A percentile compares a stretch with the other conserved stretches of the same genome.
Evolutionary conservation across 35 echinoderm and acorn worm species (phyloP).

Genomic region (Apostichopus japonicus): DNA sequence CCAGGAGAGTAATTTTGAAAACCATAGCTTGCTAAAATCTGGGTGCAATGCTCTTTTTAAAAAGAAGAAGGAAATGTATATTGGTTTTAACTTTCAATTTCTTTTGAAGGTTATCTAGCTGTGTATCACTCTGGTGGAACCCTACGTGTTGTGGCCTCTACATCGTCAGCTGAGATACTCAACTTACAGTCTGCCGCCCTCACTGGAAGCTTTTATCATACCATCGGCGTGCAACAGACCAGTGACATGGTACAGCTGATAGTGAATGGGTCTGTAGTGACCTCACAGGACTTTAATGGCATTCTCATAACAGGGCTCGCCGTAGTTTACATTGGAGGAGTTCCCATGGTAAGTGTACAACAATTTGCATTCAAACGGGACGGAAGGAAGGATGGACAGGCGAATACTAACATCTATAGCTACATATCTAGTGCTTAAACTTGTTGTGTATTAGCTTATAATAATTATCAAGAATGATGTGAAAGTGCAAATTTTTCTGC

Average conservation of each 20-base stretch:
- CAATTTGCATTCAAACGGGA: no score
- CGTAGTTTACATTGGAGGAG: conserved; percentile 65
- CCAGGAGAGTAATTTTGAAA: no score
- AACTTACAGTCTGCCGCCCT: conserved; percentile 39
- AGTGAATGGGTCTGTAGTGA: conserved; percentile 48
- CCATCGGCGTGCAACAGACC: conserved; percentile 54
- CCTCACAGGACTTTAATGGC: conserved; percentile 6
- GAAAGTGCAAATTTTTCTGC: no score
- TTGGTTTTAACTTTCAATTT: not conserved
- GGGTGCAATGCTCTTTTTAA: not conserved
- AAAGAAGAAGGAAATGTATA: not conserved
- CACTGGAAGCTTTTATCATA: conserved; percentile 53
- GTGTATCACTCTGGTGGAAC: not conserved
- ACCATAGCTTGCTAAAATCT: not conserved
- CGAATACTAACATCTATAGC: no score
- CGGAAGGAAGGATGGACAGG: no score
- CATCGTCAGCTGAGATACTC: conserved; percentile 6
- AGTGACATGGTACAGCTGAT: conserved; percentile 40
- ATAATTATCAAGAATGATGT: no score
- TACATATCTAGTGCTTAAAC: no score
- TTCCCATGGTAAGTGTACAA: conserved; percentile 53
- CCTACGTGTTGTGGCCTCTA: not conserved
- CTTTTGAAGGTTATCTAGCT: not conserved
- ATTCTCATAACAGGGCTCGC: conserved; percentile 51
- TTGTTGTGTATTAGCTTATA: no score